Base-by-base conservation (phyloP, 2,797 vertebrate genomes). In the Gymnoscopelus braueri region DNA sequence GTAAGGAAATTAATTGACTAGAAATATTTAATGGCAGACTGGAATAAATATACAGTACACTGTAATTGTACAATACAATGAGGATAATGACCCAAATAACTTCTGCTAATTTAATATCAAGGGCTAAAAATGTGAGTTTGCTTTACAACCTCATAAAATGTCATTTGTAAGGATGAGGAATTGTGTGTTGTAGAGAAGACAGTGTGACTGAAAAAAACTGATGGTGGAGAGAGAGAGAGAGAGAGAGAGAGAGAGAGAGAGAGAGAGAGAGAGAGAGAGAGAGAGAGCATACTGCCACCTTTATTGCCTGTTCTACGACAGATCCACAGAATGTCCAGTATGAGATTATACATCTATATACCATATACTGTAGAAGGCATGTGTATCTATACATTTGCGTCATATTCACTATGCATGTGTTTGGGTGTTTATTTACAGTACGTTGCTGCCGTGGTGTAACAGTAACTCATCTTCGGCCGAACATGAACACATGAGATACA, bases 1-100 rank as follows among this genome's bases (percentile, higher is more conserved):
- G 55, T 84, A 74, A 75, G 80, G 74, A 85, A 90, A 90, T 90
- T 90, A 92, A 93, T 90, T 93, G 86, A 90, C 90, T 85, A 87
- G 90, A 91, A 92, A 89, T 91, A 91, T 93, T 92, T 92, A 92
- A 92, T 92, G 87, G 81, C 79, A 88, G 88, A 84, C 74, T 52
- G 86, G 82, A 85, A 88, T 89, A 91, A 91, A 91, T 91, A 91
- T 89, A 91, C 86, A 91, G 39, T 44, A 10, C 8, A 8, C 39
- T 44, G 39, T 44, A 44, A 86, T 70, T 71, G 85, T 60, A 82
- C 74, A 65, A 86, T 80, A 78, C 83, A 77, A 84, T 8, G 73
- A 44, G 50, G 71, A 84, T 84, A 89, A 87, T 69, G 84, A 86
- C 81, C 81, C 81, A 69, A 48, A 75, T 82, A 79, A 86, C 85